phyloP scores from a whole-genome alignment of 2,797 vertebrate genomes.

The Lagorchestes hirsutus region DNA sequence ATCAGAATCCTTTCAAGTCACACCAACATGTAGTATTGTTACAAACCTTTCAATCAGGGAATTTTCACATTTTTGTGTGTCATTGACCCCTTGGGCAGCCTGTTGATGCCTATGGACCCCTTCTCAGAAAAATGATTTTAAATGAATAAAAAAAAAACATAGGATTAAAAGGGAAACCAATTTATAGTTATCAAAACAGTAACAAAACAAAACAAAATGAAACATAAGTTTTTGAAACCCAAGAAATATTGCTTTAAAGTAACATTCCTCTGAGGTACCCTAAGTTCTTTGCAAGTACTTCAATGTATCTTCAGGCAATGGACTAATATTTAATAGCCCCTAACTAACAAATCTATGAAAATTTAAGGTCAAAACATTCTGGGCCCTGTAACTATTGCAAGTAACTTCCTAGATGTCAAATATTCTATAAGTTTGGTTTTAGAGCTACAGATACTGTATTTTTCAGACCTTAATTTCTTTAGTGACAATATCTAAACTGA shows the following conservation, averaged over 20 bases:
- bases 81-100: not conserved
- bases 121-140: not conserved
- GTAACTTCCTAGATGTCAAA: not conserved
- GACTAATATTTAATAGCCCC: not conserved
- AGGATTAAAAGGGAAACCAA: not conserved
- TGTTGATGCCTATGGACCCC: not conserved
- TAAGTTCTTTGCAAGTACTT: not conserved
- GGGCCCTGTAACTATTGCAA: not conserved
- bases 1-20: not conserved
- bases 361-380: not conserved
- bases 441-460: not conserved
- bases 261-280: not conserved
- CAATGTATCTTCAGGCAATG: not conserved
- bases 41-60: not conserved
- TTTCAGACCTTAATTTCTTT: constrained; percentile 30
- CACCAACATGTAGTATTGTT: not conserved
- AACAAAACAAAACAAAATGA: not conserved
- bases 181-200: not conserved
- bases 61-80: not conserved
- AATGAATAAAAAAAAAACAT: not conserved
- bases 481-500: not conserved
- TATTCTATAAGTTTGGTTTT: not conserved
- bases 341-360: not conserved
- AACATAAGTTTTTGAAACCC: not conserved
- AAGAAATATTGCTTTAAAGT: not conserved